Conservation (phyloP, 2,113 vertebrate genomes). For the Cottus gobio region DNA sequence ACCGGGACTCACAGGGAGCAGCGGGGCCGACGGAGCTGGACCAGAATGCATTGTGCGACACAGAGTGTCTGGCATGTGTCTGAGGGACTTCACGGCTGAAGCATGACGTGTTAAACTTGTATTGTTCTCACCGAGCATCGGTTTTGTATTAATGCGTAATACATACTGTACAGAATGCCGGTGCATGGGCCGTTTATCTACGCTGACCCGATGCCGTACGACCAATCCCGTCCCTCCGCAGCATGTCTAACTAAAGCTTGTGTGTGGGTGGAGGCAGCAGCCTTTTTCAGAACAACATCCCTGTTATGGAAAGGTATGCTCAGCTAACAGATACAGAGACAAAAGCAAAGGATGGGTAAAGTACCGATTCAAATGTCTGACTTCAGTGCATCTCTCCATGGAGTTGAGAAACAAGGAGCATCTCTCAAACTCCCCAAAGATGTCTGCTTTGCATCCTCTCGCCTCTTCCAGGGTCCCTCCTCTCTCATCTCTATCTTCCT, state of each 20-base stretch:
- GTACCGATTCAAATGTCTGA: slow-evolving; percentile 37
- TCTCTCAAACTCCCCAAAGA: slow-evolving; percentile 38
- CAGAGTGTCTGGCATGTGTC: background rate
- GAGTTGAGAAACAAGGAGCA: slow-evolving; percentile 43
- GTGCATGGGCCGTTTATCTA: background rate
- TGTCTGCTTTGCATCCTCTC: slow-evolving; percentile 44
- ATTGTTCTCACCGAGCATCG: background rate
- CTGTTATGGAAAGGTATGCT: slow-evolving; percentile 33
- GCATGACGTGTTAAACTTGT: background rate
- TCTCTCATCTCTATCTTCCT: slow-evolving; percentile 48
- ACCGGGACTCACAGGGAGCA: slow-evolving; percentile 36
- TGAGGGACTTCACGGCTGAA: background rate
- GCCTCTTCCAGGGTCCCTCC: slow-evolving; percentile 42
- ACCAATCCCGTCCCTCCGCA: slow-evolving; percentile 15
- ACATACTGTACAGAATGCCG: background rate
- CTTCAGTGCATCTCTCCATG: slow-evolving; percentile 33
- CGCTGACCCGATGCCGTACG: background rate
- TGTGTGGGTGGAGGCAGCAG: slow-evolving; percentile 58
- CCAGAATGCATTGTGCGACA: background rate
- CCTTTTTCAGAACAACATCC: slow-evolving; percentile 15
- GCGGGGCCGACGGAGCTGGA: slow-evolving; percentile 38
- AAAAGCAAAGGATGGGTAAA: slow-evolving; percentile 29
- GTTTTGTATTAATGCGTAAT: background rate
- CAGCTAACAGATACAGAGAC: slow-evolving; percentile 21
- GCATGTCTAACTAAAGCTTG: slow-evolving; percentile 41